phyloP scores from a whole-genome alignment of 2,113 vertebrate species.

The Falcunculus frontatus region DNA sequence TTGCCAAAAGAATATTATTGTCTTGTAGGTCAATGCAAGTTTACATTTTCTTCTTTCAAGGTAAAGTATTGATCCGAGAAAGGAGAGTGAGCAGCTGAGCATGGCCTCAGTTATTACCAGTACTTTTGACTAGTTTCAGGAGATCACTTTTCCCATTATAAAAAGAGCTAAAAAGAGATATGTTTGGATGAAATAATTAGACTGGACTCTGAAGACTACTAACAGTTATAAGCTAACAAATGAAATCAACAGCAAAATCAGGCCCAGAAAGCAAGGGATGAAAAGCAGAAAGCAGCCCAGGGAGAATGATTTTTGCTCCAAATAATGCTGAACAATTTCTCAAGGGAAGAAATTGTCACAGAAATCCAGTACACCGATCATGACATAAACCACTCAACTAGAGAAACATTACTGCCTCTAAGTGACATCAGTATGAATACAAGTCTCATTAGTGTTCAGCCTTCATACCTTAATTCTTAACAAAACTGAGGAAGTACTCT shows the following conservation, averaged over 20 bases:
- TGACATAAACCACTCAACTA: background rate
- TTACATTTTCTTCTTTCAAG: background rate
- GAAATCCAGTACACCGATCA: slow-evolving; percentile 5
- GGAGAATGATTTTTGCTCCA: background rate
- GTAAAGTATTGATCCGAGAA: background rate
- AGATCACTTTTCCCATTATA: background rate
- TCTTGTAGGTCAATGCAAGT: background rate
- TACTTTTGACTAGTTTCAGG: background rate
- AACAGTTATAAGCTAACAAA: background rate
- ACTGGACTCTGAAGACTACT: background rate
- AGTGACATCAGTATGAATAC: background rate
- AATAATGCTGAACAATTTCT: background rate
- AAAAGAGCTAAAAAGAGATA: background rate
- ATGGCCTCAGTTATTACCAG: background rate
- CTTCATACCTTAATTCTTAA: background rate
- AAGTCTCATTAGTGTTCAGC: background rate
- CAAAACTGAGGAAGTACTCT: background rate
- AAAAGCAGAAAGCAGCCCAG: background rate
- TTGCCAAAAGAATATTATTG: background rate
- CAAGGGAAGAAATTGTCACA: background rate
- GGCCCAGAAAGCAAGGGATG: background rate
- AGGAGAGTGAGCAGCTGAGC: background rate
- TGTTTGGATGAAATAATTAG: background rate
- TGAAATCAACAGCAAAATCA: slow-evolving; percentile 10
- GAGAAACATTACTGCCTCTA: background rate